Evolutionary conservation across 2,113 vertebrate species (phyloP).

Genomic region (Panthera uncia): DNA sequence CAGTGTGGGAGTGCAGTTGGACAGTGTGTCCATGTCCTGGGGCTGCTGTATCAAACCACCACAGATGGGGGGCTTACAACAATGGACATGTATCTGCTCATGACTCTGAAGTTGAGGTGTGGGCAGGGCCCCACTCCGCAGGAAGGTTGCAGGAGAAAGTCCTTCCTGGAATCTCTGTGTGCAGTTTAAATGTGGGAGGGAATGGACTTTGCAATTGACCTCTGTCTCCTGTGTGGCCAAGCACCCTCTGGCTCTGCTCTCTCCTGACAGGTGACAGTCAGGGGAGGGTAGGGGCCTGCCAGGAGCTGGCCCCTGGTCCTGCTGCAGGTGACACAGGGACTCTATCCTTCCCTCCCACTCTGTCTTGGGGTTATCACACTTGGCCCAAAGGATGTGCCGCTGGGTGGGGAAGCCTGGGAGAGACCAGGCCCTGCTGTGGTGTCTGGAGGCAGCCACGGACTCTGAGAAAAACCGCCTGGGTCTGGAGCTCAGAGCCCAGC

Average conservation of each 20-base stretch:
- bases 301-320: not conserved
- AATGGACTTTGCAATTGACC: not conserved
- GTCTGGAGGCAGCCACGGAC: not conserved
- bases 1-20: not conserved
- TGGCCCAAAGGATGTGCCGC: not conserved
- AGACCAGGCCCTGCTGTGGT: not conserved
- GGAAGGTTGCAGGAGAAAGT: not conserved
- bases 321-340: not conserved
- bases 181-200: not conserved
- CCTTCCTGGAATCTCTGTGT: not conserved
- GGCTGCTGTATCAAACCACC: not conserved
- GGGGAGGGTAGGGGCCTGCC: not conserved
- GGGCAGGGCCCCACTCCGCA: not conserved
- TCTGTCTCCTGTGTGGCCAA: not conserved
- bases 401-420: not conserved
- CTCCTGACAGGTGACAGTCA: not conserved
- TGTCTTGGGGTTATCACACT: not conserved
- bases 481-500: not conserved
- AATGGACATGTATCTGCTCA: not conserved
- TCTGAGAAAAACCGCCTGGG: not conserved
- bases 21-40: accelerated
- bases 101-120: not conserved
- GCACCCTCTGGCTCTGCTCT: not conserved
- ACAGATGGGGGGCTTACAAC: not conserved
- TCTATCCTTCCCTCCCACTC: no score